Conservation (phyloP, 2,888 invertebrate genomes). For the Vandiemenella viatica region DNA sequence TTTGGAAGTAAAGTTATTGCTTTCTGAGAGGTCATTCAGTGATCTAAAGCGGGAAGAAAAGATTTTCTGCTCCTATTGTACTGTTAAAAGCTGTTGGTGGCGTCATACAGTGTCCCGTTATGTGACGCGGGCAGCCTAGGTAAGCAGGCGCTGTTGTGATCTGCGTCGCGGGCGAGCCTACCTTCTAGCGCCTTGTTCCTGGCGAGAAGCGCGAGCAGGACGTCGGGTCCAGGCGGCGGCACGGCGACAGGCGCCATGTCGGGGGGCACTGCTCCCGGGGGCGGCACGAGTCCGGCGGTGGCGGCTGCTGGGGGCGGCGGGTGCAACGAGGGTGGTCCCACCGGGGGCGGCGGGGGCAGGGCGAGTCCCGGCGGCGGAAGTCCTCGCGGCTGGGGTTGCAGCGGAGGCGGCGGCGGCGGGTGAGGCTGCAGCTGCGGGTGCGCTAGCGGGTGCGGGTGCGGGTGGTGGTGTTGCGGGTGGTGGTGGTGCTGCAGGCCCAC, state of each 20-base stretch:
- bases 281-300: slow-evolving; percentile 20
- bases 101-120: too few species aligned
- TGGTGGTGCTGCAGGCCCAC: slow-evolving; percentile 20
- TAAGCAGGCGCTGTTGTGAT: too few species aligned
- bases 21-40: too few species aligned
- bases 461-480: slow-evolving; percentile 19
- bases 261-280: slow-evolving; percentile 21
- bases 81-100: too few species aligned
- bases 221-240: slow-evolving; percentile 57
- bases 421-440: slow-evolving; percentile 17
- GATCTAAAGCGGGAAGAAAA: too few species aligned
- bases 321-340: slow-evolving; percentile 18
- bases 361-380: too few species aligned
- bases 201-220: slow-evolving; percentile 66
- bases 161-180: too few species aligned
- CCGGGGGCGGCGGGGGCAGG: slow-evolving; percentile 14
- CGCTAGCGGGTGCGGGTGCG: slow-evolving; percentile 21
- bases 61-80: too few species aligned
- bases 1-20: too few species aligned
- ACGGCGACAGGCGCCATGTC: slow-evolving; percentile 9
- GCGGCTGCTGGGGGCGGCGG: too few species aligned
- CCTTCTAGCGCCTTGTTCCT: slow-evolving; percentile 83
- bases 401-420: slow-evolving; percentile 19
- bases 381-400: slow-evolving; percentile 11
- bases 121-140: too few species aligned